These are phyloP conservation scores for Amorpha juglandis DNA, from an alignment of 2,888 invertebrate species.

Conservation along the genomic window DNA sequence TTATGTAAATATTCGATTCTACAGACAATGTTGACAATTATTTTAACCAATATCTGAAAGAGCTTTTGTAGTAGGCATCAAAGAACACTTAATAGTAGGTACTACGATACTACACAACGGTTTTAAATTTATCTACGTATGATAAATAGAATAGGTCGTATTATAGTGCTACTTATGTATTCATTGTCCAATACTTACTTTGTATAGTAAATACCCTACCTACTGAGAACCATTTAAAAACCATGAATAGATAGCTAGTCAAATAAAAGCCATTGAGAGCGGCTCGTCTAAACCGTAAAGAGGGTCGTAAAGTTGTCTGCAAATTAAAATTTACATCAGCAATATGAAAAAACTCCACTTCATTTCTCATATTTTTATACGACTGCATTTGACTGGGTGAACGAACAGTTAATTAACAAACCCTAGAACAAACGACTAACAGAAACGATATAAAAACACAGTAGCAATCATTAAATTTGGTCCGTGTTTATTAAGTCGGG, in stretches of 20 bases:
- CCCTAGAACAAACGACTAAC: constrained; percentile 72
- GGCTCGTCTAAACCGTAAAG: constrained; percentile 78
- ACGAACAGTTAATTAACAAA: constrained; percentile 80
- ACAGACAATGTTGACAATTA: too few relatives aligned
- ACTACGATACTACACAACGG: too few relatives aligned
- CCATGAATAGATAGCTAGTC: constrained; percentile 74
- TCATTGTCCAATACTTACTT: too few relatives aligned
- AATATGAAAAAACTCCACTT: constrained; percentile 78
- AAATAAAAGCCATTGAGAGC: constrained; percentile 77
- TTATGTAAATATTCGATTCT: too few relatives aligned
- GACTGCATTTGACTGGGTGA: constrained; percentile 72
- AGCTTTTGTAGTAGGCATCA: too few relatives aligned
- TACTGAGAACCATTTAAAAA: constrained; percentile 33
- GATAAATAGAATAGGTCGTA: not conserved
- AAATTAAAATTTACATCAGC: constrained; percentile 83
- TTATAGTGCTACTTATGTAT: too few relatives aligned
- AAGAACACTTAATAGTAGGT: too few relatives aligned
- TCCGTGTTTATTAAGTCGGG: constrained; percentile 26
- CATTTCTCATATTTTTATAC: constrained; percentile 71
- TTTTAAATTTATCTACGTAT: too few relatives aligned
- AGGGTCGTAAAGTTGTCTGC: constrained; percentile 79
- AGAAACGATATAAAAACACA: constrained; percentile 54
- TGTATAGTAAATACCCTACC: not conserved
- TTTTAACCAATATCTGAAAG: too few relatives aligned
- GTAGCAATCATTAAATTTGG: constrained; percentile 51